Conservation (phyloP, 2,888 invertebrate species). For the Apodemia hepburni region DNA sequence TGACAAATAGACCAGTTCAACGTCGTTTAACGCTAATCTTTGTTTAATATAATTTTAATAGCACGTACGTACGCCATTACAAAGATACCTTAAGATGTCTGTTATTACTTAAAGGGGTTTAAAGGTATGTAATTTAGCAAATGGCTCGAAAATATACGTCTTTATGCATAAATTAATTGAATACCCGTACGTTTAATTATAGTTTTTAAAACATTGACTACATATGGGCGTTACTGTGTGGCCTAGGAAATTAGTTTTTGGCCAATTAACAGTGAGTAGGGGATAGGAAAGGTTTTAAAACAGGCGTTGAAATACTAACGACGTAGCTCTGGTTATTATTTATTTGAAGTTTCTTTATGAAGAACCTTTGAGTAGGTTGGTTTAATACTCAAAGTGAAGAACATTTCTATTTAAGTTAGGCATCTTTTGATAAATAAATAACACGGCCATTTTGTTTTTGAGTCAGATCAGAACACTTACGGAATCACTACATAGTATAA, state of each 20-base stretch:
- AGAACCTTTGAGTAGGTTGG: too few relatives aligned
- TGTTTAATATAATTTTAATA: constrained; percentile 73
- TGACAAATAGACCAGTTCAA: constrained; percentile 46
- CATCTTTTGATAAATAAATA: background rate
- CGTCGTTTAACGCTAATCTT: constrained; percentile 52
- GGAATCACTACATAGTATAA: too few relatives aligned
- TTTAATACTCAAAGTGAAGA: too few relatives aligned
- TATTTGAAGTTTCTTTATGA: too few relatives aligned
- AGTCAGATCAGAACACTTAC: too few relatives aligned
- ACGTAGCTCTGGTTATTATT: background rate
- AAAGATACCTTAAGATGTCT: constrained; percentile 42
- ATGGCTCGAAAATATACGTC: constrained; percentile 18
- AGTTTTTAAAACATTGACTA: background rate
- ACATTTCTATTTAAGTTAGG: too few relatives aligned
- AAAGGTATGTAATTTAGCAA: constrained; percentile 25
- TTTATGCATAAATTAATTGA: constrained; percentile 16
- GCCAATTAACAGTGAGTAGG: background rate
- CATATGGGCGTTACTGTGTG: constrained; percentile 1
- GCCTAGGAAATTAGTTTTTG: constrained; percentile 7
- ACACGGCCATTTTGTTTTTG: too few relatives aligned
- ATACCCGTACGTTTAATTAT: constrained; percentile 5
- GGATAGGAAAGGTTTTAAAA: background rate
- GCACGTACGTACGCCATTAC: constrained; percentile 36
- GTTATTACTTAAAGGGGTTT: constrained; percentile 26
- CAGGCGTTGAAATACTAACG: background rate